These are phyloP conservation scores for Myrmecobius fasciatus DNA, from an alignment of 2,113 vertebrate species.

Conservation along the genomic window DNA sequence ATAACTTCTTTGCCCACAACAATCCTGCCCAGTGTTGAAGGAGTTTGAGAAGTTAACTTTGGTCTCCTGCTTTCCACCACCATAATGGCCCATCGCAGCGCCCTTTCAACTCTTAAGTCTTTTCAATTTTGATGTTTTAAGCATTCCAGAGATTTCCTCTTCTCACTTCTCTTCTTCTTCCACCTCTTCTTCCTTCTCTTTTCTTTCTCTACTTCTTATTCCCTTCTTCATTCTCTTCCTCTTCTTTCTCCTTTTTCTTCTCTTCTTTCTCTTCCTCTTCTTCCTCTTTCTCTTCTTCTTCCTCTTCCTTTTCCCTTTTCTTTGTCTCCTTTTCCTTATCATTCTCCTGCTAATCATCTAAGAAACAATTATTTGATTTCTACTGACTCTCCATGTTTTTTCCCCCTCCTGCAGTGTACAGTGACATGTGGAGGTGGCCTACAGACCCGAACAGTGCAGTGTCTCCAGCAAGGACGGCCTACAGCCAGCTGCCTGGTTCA, in stretches of 20 bases:
- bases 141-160: neutral
- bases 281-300: neutral
- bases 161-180: no score
- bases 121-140: neutral
- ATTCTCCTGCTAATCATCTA: neutral
- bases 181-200: no score
- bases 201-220: no score
- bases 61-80: neutral
- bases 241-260: no score
- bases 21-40: neutral
- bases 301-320: neutral
- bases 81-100: neutral
- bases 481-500: slow-evolving; percentile 88
- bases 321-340: neutral
- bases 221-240: no score
- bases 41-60: neutral
- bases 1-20: neutral
- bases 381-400: neutral
- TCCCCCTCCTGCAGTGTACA: slow-evolving; percentile 87
- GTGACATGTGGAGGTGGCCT: slow-evolving; percentile 97
- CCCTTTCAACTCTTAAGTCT: neutral
- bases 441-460: slow-evolving; percentile 92
- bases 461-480: slow-evolving; percentile 91
- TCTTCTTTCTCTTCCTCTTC: neutral
- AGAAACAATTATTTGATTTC: neutral